Base-by-base conservation (phyloP, 2,113 vertebrate species). In the Apodemus speciosus region DNA sequence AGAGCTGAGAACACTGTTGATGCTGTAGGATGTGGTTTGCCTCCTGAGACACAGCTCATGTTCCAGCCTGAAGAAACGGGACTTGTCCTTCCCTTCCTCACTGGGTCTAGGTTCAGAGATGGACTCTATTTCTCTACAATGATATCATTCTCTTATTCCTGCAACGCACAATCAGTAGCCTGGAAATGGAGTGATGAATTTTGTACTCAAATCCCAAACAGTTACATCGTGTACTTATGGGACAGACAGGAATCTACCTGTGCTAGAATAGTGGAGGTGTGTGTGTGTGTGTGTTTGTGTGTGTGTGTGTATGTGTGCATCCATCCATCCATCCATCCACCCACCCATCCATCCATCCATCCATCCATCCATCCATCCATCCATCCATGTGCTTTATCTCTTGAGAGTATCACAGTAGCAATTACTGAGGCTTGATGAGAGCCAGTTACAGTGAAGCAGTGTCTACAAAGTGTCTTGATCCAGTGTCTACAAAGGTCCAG, bases 21-120 rank as follows among this genome's bases (percentile, higher is more conserved):
- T 53, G 23, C 7, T 85, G 2, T 40, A 85, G 16, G 43, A 43
- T 40, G 40, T 80, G 76, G 25, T 76, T 83, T 90, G 32, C 32
- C 20, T 73, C 81, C 86, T 73, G 75, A 76, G 80, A 85, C 16
- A n/a, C 18, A 93, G 76, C 80, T 94, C 76, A 62, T 2, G 40
- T 68, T 85, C 43, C 9, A 86, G 32, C 18, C 40, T 75, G 81
- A 88, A 85, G 53, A 60, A 75, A 7, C 1, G 2, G 60, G 8
- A 43, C 77, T 90, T 88, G 5, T 76, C n/a, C 35, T 30, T 25
- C 13, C 43, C 27, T 46, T 40, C 35, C 85, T 16, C 15, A 6
- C 43, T 80, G 60, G 46, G 6, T 8, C 27, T 38, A 81, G 4
- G 16, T 85, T 88, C 46, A 91, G 90, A 91, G 62, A 85, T 11